Conservation (phyloP, 2,888 invertebrate species). For the Thysanoteuthis rhombus region DNA sequence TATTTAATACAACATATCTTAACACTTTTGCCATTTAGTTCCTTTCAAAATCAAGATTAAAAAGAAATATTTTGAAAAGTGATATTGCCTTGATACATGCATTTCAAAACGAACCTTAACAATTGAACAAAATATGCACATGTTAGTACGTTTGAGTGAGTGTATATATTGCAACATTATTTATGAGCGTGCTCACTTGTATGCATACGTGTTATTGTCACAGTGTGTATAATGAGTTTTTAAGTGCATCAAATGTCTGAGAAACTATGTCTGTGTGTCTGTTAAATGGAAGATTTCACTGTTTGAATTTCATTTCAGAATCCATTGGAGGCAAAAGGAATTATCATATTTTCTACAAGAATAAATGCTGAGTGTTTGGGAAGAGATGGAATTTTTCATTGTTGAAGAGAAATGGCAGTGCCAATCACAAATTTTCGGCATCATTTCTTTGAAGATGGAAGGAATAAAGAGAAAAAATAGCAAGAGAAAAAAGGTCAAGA, state of each 20-base stretch:
- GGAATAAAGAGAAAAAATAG: background rate
- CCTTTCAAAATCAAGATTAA: background rate
- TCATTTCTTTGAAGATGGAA: background rate
- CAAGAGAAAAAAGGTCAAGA: background rate
- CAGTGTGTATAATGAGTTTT: background rate
- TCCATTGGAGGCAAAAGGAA: background rate
- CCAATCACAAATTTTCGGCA: background rate
- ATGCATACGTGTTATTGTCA: background rate
- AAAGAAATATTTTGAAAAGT: conserved; percentile 12
- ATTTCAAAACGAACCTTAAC: background rate
- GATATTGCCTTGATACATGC: background rate
- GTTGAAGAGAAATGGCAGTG: background rate
- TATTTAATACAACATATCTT: background rate
- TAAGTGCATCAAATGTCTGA: background rate
- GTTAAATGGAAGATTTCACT: background rate
- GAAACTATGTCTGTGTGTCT: background rate
- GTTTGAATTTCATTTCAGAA: background rate
- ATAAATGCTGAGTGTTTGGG: background rate
- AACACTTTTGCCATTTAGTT: background rate
- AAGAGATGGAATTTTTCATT: background rate
- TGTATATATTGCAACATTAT: background rate
- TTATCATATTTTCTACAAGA: background rate
- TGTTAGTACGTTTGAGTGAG: background rate
- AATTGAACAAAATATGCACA: background rate
- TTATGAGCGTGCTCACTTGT: background rate